Evolutionary conservation across 2,113 vertebrate genomes (phyloP).

Genomic region (Mustelus asterias): DNA sequence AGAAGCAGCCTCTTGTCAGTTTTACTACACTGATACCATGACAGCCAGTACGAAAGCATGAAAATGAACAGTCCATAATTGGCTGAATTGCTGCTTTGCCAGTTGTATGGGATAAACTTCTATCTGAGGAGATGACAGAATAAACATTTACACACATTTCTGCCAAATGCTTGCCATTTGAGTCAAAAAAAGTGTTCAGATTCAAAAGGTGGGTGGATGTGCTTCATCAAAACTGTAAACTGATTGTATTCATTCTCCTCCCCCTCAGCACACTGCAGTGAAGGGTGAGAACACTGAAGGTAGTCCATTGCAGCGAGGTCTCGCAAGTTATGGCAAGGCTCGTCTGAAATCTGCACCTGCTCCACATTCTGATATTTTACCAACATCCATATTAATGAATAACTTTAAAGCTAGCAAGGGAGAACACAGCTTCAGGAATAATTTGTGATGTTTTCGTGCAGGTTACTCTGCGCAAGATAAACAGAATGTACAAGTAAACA

Average conservation of each 20-base stretch:
- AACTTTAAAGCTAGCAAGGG: background rate
- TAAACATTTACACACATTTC: background rate
- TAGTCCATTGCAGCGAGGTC: background rate
- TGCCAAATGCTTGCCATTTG: background rate
- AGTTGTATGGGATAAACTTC: background rate
- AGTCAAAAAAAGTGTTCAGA: constrained; percentile 4
- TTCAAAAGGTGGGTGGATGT: constrained; percentile 5
- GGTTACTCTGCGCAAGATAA: background rate
- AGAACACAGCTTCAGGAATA: background rate
- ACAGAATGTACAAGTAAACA: background rate
- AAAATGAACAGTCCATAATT: constrained; percentile 5
- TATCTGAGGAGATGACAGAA: constrained; percentile 2
- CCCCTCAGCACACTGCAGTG: background rate
- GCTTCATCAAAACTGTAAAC: background rate
- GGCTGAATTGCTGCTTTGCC: background rate
- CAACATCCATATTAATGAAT: background rate
- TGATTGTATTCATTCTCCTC: background rate
- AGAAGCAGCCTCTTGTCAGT: background rate
- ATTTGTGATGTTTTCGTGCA: background rate
- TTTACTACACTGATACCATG: background rate
- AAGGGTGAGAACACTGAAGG: background rate
- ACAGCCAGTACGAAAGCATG: background rate
- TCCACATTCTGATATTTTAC: background rate
- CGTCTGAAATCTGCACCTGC: background rate
- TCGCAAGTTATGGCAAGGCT: background rate